phyloP scores from a whole-genome alignment of 2,888 invertebrate genomes.

The Agriopis marginaria region DNA sequence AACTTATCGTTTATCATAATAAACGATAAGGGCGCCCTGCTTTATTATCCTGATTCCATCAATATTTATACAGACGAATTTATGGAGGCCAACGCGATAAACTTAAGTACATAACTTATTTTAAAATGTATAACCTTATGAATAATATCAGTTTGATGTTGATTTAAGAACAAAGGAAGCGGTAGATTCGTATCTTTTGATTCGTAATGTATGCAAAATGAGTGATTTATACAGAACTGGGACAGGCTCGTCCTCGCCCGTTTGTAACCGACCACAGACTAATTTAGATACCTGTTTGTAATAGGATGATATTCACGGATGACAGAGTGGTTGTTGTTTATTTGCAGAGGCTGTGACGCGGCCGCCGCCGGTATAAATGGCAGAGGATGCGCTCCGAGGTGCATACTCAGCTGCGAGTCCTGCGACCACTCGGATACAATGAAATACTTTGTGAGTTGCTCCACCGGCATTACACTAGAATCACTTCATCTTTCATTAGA shows the following conservation, averaged over 20 bases:
- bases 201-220: conserved; percentile 18
- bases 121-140: neutral
- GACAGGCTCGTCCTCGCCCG: conserved; percentile 27
- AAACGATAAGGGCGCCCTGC: neutral
- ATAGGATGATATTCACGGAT: conserved; percentile 9
- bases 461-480: neutral
- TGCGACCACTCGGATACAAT: conserved; percentile 51
- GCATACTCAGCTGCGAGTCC: conserved; percentile 49
- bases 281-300: conserved; percentile 17
- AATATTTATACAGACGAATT: conserved; percentile 17
- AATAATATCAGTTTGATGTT: neutral
- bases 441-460: conserved; percentile 68
- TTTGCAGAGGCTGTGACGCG: conserved; percentile 18
- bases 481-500: neutral
- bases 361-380: conserved; percentile 57
- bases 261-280: conserved; percentile 19
- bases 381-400: conserved; percentile 42
- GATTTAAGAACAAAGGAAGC: conserved; percentile 16
- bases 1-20: too few species aligned
- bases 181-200: neutral
- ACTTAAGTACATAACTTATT: conserved; percentile 18
- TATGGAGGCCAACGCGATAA: neutral
- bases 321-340: conserved; percentile 14
- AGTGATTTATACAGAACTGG: conserved; percentile 14
- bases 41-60: conserved; percentile 8